Percentiles rank a stretch among this genome's conserved stretches.
Evolutionary conservation across 2,888 invertebrate genomes (phyloP).

Genomic region (Scaptomyza parva): DNA sequence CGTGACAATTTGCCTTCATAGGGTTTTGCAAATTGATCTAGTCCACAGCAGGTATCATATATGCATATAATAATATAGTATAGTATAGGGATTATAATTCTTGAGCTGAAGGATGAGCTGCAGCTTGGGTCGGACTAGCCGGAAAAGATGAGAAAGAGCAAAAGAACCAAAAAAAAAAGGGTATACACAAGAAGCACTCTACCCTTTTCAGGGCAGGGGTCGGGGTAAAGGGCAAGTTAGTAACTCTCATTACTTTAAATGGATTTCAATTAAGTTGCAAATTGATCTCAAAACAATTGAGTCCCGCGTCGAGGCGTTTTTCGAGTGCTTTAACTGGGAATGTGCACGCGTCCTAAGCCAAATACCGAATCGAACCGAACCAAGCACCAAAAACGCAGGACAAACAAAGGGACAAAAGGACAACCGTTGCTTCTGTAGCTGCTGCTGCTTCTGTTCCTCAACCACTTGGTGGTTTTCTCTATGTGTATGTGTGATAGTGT

Average conservation of each 20-base stretch:
- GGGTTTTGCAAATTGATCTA: constrained; percentile 64
- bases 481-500: neutral
- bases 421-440: constrained; percentile 3
- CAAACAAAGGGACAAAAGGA: constrained; percentile 63
- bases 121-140: constrained; percentile 26
- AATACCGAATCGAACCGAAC: neutral
- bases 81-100: constrained; percentile 67
- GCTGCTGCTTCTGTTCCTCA: constrained; percentile 17
- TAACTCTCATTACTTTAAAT: constrained; percentile 83
- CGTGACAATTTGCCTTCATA: constrained; percentile 65
- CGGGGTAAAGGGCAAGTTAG: constrained; percentile 63
- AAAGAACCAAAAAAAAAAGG: constrained; percentile 31
- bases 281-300: constrained; percentile 82
- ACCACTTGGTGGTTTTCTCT: constrained; percentile 42
- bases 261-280: constrained; percentile 83
- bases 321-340: constrained; percentile 66
- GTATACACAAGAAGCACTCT: neutral
- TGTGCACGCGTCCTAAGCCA: constrained; percentile 39
- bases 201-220: constrained; percentile 8
- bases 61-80: neutral
- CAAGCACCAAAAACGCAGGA: constrained; percentile 9
- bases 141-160: neutral
- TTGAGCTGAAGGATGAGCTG: constrained; percentile 68
- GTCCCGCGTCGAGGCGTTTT: constrained; percentile 66
- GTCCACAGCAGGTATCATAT: constrained; percentile 33